Percentiles rank a stretch among this genome's conserved stretches.
phyloP scores from a whole-genome alignment of 2,888 invertebrate species.

The Cataglyphis cursor region DNA sequence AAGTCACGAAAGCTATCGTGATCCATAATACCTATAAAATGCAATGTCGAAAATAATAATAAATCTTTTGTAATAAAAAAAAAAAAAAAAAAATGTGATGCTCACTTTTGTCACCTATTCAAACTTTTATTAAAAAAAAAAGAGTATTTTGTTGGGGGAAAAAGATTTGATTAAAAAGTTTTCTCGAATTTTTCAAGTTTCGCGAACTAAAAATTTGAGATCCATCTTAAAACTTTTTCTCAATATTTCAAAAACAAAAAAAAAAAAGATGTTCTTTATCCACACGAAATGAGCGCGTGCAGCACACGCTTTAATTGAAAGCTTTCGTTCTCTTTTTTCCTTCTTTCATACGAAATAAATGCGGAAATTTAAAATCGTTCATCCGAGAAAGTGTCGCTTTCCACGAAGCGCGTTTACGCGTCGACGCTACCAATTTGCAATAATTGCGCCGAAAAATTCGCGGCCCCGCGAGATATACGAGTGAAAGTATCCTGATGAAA shows the following conservation, averaged over 20 bases:
- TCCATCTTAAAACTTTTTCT: background rate
- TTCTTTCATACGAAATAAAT: background rate
- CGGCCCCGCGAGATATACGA: background rate
- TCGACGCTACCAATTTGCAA: background rate
- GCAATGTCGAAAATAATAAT: slow-evolving; percentile 33
- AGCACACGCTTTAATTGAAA: background rate
- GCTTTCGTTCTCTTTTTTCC: background rate
- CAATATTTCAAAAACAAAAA: background rate
- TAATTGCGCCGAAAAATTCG: slow-evolving; percentile 37
- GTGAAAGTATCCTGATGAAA: slow-evolving; percentile 48
- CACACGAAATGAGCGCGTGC: background rate
- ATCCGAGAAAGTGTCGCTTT: background rate
- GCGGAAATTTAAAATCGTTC: slow-evolving; percentile 5
- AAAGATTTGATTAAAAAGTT: slow-evolving; percentile 7
- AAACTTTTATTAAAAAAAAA: background rate
- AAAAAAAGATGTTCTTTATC: background rate
- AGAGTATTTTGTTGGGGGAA: background rate
- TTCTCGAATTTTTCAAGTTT: background rate
- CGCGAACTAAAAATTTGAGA: background rate
- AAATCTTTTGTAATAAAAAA: slow-evolving; percentile 1
- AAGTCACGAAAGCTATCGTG: slow-evolving; percentile 26
- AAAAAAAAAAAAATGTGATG: background rate
- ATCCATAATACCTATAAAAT: slow-evolving; percentile 1
- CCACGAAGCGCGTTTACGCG: background rate
- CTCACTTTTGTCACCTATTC: background rate